Base-by-base conservation (phyloP, 2,888 invertebrate species). In the Dascillus cervinus region DNA sequence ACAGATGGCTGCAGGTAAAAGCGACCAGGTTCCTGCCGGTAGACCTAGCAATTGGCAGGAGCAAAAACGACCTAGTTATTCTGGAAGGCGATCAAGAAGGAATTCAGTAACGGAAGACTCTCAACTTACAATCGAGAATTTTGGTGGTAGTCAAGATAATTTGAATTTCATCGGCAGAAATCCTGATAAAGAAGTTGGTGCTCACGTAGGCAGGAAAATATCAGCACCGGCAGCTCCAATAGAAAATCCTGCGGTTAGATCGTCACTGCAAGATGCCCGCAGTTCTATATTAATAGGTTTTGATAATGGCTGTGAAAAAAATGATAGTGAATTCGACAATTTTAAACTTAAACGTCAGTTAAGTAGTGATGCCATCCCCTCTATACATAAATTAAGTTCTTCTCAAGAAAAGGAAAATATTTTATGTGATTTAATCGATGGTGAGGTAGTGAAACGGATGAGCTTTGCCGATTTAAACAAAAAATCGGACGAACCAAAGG, bases 101-200 rank as follows among this genome's bases (percentile, higher is more conserved):
- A 87, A 88, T 57, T 90, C 89, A 44, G 72, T 85, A 27, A 76
- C 79, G 39, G 90, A 90, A 58, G 90, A 91, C 59, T 88, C 87
- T 15, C 88, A 90, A 62, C 70, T 91, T 47, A 91, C 90, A 0
- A 84, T 90, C 32, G 91, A 91, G 68, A 91, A 91, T 68, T 90
- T 91, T 63, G 90, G 91, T 25, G 91, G 91, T 34, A 87, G 87
- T 44, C 89, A 89, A 69, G 90, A 91, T 63, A 80, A 89, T 50
- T 64, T 90, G 48, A 86, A 87, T 67, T 84, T 86, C 59, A 79
- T 88, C 23, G 87, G 87, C 0, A 71, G 81, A 36, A 84, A 86
- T 65, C 84, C 83, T 0, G 89, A 89, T 63, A 86, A 86, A 64
- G 83, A 84, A 52, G 61, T 65, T 23, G 71, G 66, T 4, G 62